Conservation (phyloP, 1,140 invertebrate genomes). For the Zophobas morio region DNA sequence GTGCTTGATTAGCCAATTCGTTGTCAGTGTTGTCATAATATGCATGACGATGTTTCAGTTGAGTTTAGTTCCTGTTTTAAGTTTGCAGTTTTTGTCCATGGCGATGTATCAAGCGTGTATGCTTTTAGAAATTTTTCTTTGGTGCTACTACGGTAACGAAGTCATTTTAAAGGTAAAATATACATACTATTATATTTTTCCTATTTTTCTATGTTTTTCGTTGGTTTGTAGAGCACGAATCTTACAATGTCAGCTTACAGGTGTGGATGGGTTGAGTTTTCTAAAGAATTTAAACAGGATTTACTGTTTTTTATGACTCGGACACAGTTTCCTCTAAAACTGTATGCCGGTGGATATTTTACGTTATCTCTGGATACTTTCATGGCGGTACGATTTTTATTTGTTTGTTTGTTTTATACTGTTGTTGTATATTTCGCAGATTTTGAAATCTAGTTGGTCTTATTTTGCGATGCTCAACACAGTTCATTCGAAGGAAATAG, state of each 20-base stretch:
- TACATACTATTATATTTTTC: neutral
- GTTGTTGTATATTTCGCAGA: too few species aligned
- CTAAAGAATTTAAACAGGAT: conserved; percentile 53
- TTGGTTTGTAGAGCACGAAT: conserved; percentile 58
- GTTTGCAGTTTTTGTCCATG: conserved; percentile 59
- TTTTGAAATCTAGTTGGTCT: too few species aligned
- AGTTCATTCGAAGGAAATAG: too few species aligned
- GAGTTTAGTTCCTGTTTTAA: conserved; percentile 46
- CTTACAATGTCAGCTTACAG: conserved; percentile 52
- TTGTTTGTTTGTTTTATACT: too few species aligned
- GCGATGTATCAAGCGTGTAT: conserved; percentile 60
- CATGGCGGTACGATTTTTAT: conserved; percentile 51
- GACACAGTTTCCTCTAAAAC: conserved; percentile 52
- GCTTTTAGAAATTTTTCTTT: conserved; percentile 60
- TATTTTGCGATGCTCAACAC: too few species aligned
- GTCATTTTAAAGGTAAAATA: conserved; percentile 60
- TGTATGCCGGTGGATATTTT: conserved; percentile 57
- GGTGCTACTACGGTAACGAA: conserved; percentile 63
- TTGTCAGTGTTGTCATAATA: conserved; percentile 54
- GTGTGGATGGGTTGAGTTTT: conserved; percentile 55
- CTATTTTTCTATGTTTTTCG: too few species aligned
- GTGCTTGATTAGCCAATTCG: conserved; percentile 55
- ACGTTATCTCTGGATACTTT: conserved; percentile 57
- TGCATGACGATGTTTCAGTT: conserved; percentile 55
- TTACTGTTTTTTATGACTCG: conserved; percentile 58